phyloP scores from a whole-genome alignment of 2,888 invertebrate species.

The Elgonia sp. region DNA sequence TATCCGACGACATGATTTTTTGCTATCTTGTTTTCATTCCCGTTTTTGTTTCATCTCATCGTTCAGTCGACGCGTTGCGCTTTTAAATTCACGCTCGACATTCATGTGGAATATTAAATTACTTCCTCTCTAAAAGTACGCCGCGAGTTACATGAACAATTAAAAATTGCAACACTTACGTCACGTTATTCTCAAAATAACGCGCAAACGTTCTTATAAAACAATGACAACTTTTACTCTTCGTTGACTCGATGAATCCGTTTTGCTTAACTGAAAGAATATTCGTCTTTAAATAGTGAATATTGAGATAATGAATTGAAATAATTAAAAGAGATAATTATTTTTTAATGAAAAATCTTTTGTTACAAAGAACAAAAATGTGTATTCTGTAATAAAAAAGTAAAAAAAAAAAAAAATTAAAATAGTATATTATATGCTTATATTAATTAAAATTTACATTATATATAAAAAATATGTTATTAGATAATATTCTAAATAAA shows the following conservation, averaged over 20 bases:
- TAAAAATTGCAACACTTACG: constrained; percentile 51
- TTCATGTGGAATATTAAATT: constrained; percentile 60
- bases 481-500: too few species aligned
- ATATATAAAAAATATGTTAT: too few species aligned
- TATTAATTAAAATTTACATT: too few species aligned
- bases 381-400: too few species aligned
- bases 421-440: too few species aligned
- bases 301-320: too few species aligned
- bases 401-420: too few species aligned
- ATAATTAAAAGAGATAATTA: too few species aligned
- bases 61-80: constrained; percentile 3
- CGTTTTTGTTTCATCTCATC: constrained; percentile 11
- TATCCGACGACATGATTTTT: neutral
- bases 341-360: too few species aligned
- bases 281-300: too few species aligned
- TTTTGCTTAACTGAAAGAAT: too few species aligned
- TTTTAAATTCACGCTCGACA: constrained; percentile 52
- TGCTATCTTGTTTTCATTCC: constrained; percentile 2
- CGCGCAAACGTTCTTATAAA: constrained; percentile 1
- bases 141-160: constrained; percentile 54
- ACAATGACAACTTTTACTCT: constrained; percentile 13
- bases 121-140: constrained; percentile 48
- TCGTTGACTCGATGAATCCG: neutral
- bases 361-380: too few species aligned
- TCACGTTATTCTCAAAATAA: constrained; percentile 37